phyloP scores from a whole-genome alignment of 1,140 invertebrate genomes.

The Trichogramma pretiosum region DNA sequence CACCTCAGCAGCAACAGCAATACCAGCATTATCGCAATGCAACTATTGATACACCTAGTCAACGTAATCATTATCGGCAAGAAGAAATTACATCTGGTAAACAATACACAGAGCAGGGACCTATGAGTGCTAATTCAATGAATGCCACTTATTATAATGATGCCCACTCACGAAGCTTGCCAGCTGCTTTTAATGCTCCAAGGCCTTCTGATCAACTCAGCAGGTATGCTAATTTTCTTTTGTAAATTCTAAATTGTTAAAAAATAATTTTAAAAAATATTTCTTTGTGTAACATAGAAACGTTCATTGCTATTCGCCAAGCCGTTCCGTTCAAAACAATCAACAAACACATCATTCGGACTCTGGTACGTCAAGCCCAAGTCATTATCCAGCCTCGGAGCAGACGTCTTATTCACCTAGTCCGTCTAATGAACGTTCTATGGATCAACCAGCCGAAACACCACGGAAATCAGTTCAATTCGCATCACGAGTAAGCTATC shows the following conservation, averaged over 20 bases:
- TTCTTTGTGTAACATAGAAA: not conserved
- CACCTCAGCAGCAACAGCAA: no score
- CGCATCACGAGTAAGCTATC: not conserved
- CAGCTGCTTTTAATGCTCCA: conserved; percentile 25
- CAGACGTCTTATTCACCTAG: conserved; percentile 4
- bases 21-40: conserved; percentile 33
- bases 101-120: conserved; percentile 27
- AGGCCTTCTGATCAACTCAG: conserved; percentile 22
- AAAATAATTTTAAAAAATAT: not conserved
- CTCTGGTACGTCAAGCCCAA: no score
- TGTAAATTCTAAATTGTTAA: not conserved
- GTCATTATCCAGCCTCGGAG: conserved; percentile 18
- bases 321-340: not conserved
- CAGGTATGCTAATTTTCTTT: conserved; percentile 8
- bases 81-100: conserved; percentile 32
- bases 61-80: conserved; percentile 35
- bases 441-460: not conserved
- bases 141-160: conserved; percentile 29
- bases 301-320: not conserved
- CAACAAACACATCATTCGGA: not conserved
- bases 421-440: conserved; percentile 2
- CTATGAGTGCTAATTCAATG: conserved; percentile 21
- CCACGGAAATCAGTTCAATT: conserved; percentile 1
- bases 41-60: conserved; percentile 34
- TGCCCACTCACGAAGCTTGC: conserved; percentile 28